These are phyloP conservation scores for Illadopsis cleaveri DNA, from an alignment of 2,113 vertebrate genomes.

Conservation along the genomic window DNA sequence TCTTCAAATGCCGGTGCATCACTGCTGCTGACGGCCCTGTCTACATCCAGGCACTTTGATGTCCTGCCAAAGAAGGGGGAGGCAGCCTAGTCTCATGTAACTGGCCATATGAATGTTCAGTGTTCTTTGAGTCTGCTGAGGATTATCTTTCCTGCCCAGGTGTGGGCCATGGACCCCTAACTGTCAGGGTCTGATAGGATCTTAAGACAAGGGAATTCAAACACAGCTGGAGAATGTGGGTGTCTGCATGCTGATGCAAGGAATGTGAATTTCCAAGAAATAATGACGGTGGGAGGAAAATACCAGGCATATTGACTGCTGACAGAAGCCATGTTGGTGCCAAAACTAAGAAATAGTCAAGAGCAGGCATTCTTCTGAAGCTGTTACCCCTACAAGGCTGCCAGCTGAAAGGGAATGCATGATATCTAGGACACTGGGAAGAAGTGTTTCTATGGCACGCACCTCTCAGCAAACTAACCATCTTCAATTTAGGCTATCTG, in stretches of 20 bases:
- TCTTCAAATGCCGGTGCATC: background rate
- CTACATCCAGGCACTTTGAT: background rate
- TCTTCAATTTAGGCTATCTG: background rate
- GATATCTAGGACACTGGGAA: background rate
- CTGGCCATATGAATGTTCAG: background rate
- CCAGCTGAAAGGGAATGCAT: background rate
- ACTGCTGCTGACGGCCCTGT: rapidly evolving
- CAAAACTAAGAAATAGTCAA: constrained; percentile 9
- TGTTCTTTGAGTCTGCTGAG: background rate
- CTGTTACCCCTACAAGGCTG: background rate
- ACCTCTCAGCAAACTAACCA: background rate
- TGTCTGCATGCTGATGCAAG: constrained; percentile 24
- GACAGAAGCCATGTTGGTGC: background rate
- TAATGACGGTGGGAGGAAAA: constrained; percentile 25
- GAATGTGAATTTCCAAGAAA: constrained; percentile 56
- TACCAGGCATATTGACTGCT: constrained; percentile 6
- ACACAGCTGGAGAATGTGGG: constrained; percentile 25
- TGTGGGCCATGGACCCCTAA: background rate
- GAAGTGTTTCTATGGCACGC: background rate
- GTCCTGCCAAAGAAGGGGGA: background rate
- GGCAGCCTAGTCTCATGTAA: background rate
- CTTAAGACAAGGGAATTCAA: constrained; percentile 24
- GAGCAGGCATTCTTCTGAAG: background rate
- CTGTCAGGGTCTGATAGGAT: background rate
- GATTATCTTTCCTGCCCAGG: background rate